These are phyloP conservation scores for Sardinella longiceps DNA, from an alignment of 2,797 vertebrate species.

Conservation along the genomic window DNA sequence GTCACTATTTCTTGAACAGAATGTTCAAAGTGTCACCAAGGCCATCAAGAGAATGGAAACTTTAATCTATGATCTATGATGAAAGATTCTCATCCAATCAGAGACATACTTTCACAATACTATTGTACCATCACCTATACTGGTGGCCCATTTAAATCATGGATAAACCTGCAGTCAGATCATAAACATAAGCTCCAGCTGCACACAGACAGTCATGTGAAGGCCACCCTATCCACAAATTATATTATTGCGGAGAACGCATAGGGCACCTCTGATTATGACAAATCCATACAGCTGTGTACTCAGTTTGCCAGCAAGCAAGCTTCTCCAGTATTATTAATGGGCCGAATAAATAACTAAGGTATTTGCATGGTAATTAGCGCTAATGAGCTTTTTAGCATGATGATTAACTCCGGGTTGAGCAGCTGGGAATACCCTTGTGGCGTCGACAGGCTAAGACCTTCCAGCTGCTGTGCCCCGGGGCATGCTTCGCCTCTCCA, in stretches of 20 bases:
- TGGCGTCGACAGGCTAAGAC: constrained; percentile 43
- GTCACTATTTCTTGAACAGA: neutral
- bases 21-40: neutral
- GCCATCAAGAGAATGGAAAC: no score
- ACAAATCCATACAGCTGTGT: constrained; percentile 52
- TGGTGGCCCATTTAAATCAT: neutral
- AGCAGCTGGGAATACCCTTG: constrained; percentile 57
- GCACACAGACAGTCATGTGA: neutral
- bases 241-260: neutral
- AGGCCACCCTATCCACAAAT: neutral
- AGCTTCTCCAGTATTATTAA: constrained; percentile 59
- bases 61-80: no score
- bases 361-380: constrained; percentile 72
- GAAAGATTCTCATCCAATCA: no score
- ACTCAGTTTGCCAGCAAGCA: constrained; percentile 53
- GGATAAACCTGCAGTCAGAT: neutral
- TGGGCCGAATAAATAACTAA: constrained; percentile 63
- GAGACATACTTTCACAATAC: neutral
- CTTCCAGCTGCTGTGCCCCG: constrained; percentile 57
- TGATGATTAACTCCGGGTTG: constrained; percentile 63
- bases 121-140: neutral
- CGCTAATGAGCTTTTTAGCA: constrained; percentile 69
- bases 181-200: neutral
- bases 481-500: constrained; percentile 34
- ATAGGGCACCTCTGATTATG: constrained; percentile 45